Percentiles rank a stretch among this genome's conserved stretches.
These are phyloP conservation scores for Nematostella vectensis DNA, from an alignment of 92 coral and sea anemone genomes.

Conservation along the genomic window DNA sequence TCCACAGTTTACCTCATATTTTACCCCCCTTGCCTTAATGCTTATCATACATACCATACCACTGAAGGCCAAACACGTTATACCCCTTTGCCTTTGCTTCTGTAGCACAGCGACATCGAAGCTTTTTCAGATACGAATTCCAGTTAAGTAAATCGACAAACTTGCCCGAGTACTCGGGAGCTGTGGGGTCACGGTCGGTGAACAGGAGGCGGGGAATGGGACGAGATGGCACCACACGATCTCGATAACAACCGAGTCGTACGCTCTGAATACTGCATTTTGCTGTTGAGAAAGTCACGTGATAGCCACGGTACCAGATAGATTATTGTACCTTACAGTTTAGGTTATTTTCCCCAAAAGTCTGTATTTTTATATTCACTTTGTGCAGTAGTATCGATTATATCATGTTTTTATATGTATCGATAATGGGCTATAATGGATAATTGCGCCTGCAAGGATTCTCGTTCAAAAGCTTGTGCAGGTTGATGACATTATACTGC, in stretches of 20 bases:
- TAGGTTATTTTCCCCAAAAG: too few species aligned
- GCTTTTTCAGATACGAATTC: slow-evolving; percentile 27
- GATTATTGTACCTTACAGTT: too few species aligned
- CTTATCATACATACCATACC: slow-evolving; percentile 23
- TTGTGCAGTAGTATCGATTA: too few species aligned
- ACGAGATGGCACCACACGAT: slow-evolving; percentile 27
- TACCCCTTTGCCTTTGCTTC: slow-evolving; percentile 28
- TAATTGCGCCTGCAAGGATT: too few species aligned
- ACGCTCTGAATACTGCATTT: slow-evolving; percentile 16
- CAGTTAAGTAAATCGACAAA: slow-evolving; percentile 28
- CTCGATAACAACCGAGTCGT: slow-evolving; percentile 37
- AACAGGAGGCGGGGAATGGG: slow-evolving; percentile 37
- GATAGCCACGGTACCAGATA: too few species aligned
- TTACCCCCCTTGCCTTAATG: neutral
- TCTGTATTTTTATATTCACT: too few species aligned
- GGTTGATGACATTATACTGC: too few species aligned
- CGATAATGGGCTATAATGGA: too few species aligned
- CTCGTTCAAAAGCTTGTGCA: too few species aligned
- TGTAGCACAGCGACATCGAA: slow-evolving; percentile 37
- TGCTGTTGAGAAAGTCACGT: too few species aligned
- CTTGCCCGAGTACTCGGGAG: slow-evolving; percentile 22
- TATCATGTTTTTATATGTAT: too few species aligned
- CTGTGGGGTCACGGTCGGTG: slow-evolving; percentile 43
- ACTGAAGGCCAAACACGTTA: slow-evolving; percentile 38
- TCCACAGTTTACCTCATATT: too few species aligned